Conservation (phyloP, 1,140 invertebrate species). For the Euura lappo region DNA sequence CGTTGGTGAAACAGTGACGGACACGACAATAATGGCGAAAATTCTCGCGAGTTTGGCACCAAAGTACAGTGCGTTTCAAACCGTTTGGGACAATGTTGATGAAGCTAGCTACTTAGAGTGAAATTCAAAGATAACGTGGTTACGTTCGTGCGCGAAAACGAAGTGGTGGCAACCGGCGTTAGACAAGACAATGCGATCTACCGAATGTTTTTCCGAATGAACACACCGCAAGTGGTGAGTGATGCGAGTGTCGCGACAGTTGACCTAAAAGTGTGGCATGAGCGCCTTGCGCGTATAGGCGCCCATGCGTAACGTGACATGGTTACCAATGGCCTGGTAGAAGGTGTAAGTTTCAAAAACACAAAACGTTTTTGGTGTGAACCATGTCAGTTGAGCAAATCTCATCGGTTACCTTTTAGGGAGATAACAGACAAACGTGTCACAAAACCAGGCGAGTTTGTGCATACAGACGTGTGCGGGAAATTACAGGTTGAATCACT, state of each 20-base stretch:
- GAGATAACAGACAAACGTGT: constrained; percentile 21
- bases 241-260: background rate
- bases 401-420: constrained; percentile 30
- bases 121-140: constrained; percentile 8
- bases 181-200: constrained; percentile 15
- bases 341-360: constrained; percentile 5
- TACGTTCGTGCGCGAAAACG: background rate
- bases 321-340: background rate
- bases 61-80: too few species aligned
- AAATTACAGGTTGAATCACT: constrained; percentile 48
- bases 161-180: constrained; percentile 2
- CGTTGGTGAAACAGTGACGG: constrained; percentile 20
- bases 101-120: too few species aligned
- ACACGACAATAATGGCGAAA: constrained; percentile 24
- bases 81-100: too few species aligned
- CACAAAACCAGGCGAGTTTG: constrained; percentile 28
- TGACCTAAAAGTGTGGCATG: constrained; percentile 9
- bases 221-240: background rate
- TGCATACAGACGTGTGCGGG: constrained; percentile 55
- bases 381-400: constrained; percentile 39
- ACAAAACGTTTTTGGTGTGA: constrained; percentile 39
- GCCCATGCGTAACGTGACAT: constrained; percentile 1
- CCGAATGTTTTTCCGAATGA: constrained; percentile 1
- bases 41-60: constrained; percentile 22
- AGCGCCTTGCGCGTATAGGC: constrained; percentile 19